Evolutionary conservation across 2,113 vertebrate genomes (phyloP).

Genomic region (Austrofundulus limnaeus): DNA sequence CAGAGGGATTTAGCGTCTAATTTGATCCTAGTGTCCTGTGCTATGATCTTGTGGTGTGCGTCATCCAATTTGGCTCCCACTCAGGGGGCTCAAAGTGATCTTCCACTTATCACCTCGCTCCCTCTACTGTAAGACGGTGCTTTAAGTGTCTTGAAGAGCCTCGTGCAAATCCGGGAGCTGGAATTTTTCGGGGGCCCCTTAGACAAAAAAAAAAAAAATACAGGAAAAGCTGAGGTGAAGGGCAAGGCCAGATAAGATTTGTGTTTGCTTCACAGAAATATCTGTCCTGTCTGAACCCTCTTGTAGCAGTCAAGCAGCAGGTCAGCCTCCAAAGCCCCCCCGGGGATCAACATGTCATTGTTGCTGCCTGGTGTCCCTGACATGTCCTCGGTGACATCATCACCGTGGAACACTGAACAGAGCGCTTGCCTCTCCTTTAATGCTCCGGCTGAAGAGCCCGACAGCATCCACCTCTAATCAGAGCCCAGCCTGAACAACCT

Average conservation of each 20-base stretch:
- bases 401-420: conserved; percentile 44
- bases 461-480: conserved; percentile 46
- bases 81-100: conserved; percentile 63
- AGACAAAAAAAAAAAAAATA: conserved; percentile 38
- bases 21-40: conserved; percentile 52
- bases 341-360: conserved; percentile 70
- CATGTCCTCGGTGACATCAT: conserved; percentile 71
- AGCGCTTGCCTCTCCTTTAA: conserved; percentile 24
- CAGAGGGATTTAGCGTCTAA: conserved; percentile 59
- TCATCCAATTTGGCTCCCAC: conserved; percentile 66
- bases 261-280: conserved; percentile 35
- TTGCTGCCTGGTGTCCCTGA: conserved; percentile 59
- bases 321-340: conserved; percentile 55
- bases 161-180: conserved; percentile 16
- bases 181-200: conserved; percentile 46
- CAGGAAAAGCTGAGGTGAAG: conserved; percentile 62
- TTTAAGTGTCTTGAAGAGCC: conserved; percentile 46
- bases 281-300: conserved; percentile 68
- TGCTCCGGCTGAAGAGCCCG: conserved; percentile 37
- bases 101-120: conserved; percentile 62
- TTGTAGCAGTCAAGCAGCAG: conserved; percentile 70
- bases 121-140: conserved; percentile 37
- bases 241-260: conserved; percentile 72
- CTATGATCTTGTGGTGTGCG: conserved; percentile 50
- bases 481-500: conserved; percentile 40